phyloP scores from a whole-genome alignment of 1,140 invertebrate species.

The Gryon sp. region DNA sequence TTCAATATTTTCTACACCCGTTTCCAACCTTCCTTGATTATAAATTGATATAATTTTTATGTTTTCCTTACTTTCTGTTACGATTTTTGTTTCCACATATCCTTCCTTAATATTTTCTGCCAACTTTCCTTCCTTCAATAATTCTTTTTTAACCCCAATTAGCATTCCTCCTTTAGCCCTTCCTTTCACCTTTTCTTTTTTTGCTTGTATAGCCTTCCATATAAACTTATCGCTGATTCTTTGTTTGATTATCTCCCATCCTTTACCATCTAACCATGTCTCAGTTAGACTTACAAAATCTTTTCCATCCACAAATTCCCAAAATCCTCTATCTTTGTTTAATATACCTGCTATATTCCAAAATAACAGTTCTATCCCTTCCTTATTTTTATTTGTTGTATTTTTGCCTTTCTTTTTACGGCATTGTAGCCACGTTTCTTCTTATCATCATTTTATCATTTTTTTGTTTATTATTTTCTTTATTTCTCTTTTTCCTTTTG shows the following conservation, averaged over 20 bases:
- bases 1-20: no score
- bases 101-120: background rate
- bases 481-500: background rate
- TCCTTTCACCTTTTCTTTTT: conserved; percentile 10
- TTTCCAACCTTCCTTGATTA: conserved; percentile 21
- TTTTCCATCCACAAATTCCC: conserved; percentile 9
- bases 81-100: background rate
- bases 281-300: conserved; percentile 2
- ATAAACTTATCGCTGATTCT: conserved; percentile 1
- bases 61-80: background rate
- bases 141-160: conserved; percentile 33
- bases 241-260: background rate
- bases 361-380: conserved; percentile 2
- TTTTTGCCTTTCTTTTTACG: no score
- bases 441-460: no score
- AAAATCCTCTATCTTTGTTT: conserved; percentile 16
- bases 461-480: background rate
- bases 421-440: no score
- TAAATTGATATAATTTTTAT: background rate
- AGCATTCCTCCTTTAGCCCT: conserved; percentile 29
- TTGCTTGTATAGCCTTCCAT: conserved; percentile 27
- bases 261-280: conserved; percentile 11
- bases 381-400: background rate
- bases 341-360: conserved; percentile 18
- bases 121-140: background rate